Evolutionary conservation across 2,113 vertebrate genomes (phyloP), one percentile per base, ranked within the genome.

Genomic region (Elachura formosa): DNA sequence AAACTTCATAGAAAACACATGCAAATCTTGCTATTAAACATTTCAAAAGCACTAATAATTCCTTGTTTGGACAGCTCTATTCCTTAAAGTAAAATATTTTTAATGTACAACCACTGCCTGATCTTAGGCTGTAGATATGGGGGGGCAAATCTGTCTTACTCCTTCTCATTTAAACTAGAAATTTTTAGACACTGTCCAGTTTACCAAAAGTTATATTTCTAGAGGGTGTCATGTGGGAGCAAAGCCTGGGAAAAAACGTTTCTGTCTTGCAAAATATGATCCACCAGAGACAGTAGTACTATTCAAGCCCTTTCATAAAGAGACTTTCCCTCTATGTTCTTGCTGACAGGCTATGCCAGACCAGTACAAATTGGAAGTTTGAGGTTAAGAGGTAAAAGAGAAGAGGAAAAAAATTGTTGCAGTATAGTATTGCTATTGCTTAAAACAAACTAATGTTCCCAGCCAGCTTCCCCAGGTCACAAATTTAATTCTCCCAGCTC

Each of bases 1-100:
- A 72, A 93, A 84, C 21, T 95, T 87, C 34, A 92, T 87, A 87
- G 84, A 93, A 95, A 71, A 76, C 77, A 63, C 48, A 55, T 43
- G 33, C 56, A 84, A 43, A 67, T 36, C 31, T 75, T 90, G 41
- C 5, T 67, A 40, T 95, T 81, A 93, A 92, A 43, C 5, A 51
- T 64, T 96, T 80, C 36, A 89, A 71, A 80, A 87, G 76, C 46
- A 90, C 8, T 59, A 90, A 85, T 77, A 92, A 55, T 73, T 96
- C 49, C 62, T 61, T 89, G 74, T 54, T 90, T 82, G 33, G 15
- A 78, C 34, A 55, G 49, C 58, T 91, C 63, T 12, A 14, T 93
- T 73, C 74, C 67, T 79, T 48, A 68, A 63, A 87, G 48, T 78
- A 72, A 89, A 73, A 38, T 21, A 6, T 79, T 49, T 43, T 88